Evolutionary conservation across 2,113 vertebrate genomes (phyloP), one percentile per base, ranked within the genome.

Genomic region (Caracal caracal): DNA sequence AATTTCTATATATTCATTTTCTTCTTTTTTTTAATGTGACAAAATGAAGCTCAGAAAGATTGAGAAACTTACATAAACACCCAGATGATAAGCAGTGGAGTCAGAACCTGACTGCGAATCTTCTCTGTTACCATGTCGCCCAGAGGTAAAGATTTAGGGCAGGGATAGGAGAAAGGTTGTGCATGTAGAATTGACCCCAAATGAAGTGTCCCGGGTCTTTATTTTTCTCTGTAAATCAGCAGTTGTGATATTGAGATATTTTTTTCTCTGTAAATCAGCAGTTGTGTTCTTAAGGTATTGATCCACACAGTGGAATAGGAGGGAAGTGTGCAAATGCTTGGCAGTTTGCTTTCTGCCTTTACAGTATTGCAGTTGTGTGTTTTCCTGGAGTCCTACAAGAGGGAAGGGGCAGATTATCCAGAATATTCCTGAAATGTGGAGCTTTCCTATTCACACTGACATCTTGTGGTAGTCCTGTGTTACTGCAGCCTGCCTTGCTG

Each of bases 381-480:
- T 92, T 86, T 92, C 86, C 47, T 6, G 35, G 70, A 94, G 37
- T 56, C 40, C 51, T 35, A 37, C 78, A 59, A 75, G 49, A 95
- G 43, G 33, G 28, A 70, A 65, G 53, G 22, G 49, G n/a, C 49
- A 24, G 75, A 86, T 43, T 26, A 76, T 88, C 43, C 82, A 71
- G 90, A 97, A 92, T 95, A 56, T 85, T 97, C 93, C 70, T 88
- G 84, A 94, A 51, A n/a, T 24, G 40, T 79, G 10, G 37, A 6
- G 53, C 63, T 89, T 85, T 73, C 40, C 94, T 94, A 35, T 95
- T 90, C 92, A 85, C 78, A 93, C n/a, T 97, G 98, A 94, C 98
- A 98, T 90, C 96, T 87, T 30, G 95, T 95, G 98, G 97, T 19
- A 0, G 10, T 59, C 20, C 1, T 0, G 0, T 30, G 80, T 35